Evolutionary conservation across 2,113 vertebrate species (phyloP).

Genomic region (Pontoporia blainvillei): DNA sequence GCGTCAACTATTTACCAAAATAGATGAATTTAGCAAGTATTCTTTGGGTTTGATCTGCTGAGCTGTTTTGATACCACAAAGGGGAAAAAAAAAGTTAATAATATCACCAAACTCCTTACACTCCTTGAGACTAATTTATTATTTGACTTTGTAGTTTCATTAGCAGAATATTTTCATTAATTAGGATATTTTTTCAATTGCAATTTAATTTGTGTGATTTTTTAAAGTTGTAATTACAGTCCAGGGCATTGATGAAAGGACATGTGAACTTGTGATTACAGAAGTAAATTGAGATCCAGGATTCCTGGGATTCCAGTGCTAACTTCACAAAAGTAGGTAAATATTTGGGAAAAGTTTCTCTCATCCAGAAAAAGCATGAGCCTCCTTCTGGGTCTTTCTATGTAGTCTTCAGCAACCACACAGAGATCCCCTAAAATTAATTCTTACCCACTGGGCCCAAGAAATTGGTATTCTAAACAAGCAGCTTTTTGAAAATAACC

Average conservation of each 20-base stretch:
- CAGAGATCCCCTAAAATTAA: slow-evolving; percentile 8
- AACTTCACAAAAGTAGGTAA: neutral
- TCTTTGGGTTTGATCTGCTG: neutral
- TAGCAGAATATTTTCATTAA: neutral
- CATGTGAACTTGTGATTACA: neutral
- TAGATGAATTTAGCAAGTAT: neutral
- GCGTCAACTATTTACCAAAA: neutral
- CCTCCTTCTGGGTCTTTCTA: neutral
- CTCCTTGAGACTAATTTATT: neutral
- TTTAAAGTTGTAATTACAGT: neutral
- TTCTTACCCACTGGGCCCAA: neutral
- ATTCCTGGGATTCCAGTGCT: neutral
- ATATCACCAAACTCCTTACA: neutral
- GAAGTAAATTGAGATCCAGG: neutral
- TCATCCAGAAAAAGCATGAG: neutral
- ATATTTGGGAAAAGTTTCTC: neutral
- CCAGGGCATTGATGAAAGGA: neutral
- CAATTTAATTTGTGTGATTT: neutral
- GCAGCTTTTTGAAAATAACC: neutral
- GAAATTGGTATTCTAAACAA: neutral
- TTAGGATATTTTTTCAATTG: neutral
- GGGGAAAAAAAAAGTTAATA: neutral
- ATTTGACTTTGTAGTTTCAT: slow-evolving; percentile 3
- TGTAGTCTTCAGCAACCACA: neutral
- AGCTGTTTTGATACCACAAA: neutral